Base-by-base conservation (phyloP, 2,113 vertebrate species). In the Sakesphorus luctuosus region DNA sequence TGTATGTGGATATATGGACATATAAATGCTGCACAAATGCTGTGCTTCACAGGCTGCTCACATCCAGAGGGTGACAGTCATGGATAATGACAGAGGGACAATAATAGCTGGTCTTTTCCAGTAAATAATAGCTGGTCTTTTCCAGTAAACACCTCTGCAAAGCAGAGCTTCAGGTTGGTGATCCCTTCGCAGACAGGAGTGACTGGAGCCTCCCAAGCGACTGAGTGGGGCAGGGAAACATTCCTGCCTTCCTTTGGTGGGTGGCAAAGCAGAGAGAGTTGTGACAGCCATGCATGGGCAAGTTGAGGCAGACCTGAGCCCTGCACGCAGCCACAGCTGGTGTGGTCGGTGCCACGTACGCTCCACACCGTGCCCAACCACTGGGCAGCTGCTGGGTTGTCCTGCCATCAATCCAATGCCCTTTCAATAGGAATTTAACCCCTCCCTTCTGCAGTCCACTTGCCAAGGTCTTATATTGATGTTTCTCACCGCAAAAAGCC, bases 301-400 rank as follows among this genome's bases (percentile, higher is more conserved):
- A 6, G 88, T 14, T 55, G 66, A 59, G 78, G 47, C 94, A 95
- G 69, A 59, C 18, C 50, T 4, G 66, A 82, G 52, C 61, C 36
- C 26, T 63, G 61, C 49, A 8, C 0, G 1, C 24, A 44, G 49
- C 24, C 68, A 26, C 49, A 35, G 36, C 66, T 18, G 4, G 1
- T 0, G 0, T 17, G 24, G 38, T 38, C 3, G 33, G 26, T 40
- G 84, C 69, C 46, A 69, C 3, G 0, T 4, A 21, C 2, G 0
- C 65, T 15, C 35, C 49, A 56, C 9, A 8, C 31, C 2, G 0
- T 38, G 43, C 49, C 29, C 53, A 38, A 18, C 7, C 21, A 1
- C 11, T 1, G 26, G 36, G 21, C 59, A 78, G 16, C 61, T 49
- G 14, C 49, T 55, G 56, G 15, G 23, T 31, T 69, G 53, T 73